Evolutionary conservation across 2,797 vertebrate species (phyloP).

Genomic region (Huso huso): DNA sequence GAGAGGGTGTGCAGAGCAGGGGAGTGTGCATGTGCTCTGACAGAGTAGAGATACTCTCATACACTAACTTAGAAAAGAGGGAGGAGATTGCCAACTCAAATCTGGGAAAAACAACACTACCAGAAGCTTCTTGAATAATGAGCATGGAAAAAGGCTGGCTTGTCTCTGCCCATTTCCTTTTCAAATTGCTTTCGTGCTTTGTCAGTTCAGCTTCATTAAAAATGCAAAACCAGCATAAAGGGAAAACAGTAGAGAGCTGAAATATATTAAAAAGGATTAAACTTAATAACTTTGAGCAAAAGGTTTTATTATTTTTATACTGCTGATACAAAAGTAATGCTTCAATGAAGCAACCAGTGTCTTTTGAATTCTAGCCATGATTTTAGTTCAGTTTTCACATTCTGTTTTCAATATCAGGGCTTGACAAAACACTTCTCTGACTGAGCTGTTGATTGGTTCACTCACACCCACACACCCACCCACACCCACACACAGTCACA

Average conservation of each 20-base stretch:
- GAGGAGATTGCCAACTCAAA: slow-evolving; percentile 35
- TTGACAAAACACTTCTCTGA: neutral
- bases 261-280: neutral
- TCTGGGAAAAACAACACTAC: slow-evolving; percentile 18
- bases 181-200: slow-evolving; percentile 65
- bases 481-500: neutral
- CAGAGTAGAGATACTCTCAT: slow-evolving; percentile 15
- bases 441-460: too few species aligned
- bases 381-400: too few species aligned
- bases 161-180: slow-evolving; percentile 48
- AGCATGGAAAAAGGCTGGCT: slow-evolving; percentile 48
- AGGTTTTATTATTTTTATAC: too few species aligned
- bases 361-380: too few species aligned
- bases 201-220: slow-evolving; percentile 54
- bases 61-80: slow-evolving; percentile 13
- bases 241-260: slow-evolving; percentile 18
- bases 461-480: too few species aligned
- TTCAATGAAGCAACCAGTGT: too few species aligned
- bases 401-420: too few species aligned
- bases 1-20: slow-evolving; percentile 6
- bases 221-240: slow-evolving; percentile 46
- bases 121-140: slow-evolving; percentile 59
- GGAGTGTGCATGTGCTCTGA: slow-evolving; percentile 9
- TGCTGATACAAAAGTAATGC: too few species aligned
- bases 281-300: neutral